phyloP scores from a whole-genome alignment of 2,797 vertebrate genomes.

The Acrossocheilus fasciatus region DNA sequence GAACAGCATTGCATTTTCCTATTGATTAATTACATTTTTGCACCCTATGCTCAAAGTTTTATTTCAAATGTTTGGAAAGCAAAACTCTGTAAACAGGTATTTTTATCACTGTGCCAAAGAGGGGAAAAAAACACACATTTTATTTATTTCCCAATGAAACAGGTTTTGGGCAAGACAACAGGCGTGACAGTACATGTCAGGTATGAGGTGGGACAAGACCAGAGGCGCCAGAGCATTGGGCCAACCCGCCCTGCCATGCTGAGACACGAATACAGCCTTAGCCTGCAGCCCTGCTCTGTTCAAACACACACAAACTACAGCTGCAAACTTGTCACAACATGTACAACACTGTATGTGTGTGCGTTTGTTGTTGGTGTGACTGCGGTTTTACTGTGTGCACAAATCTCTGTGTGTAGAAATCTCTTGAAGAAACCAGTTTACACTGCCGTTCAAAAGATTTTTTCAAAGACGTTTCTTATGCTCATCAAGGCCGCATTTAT shows the following conservation, averaged over 20 bases:
- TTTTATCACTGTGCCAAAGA: not conserved
- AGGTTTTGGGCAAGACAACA: conserved; percentile 79
- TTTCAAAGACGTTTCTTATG: not conserved
- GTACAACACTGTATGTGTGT: conserved; percentile 70
- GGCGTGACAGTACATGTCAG: conserved; percentile 96
- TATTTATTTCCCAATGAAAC: conserved; percentile 83
- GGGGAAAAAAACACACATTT: conserved; percentile 61
- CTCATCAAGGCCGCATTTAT: not conserved
- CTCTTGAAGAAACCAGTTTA: not conserved
- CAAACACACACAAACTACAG: conserved; percentile 79
- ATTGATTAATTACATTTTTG: not conserved
- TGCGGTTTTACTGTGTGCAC: conserved; percentile 29
- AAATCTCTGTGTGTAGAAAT: conserved; percentile 8
- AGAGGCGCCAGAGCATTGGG: conserved; percentile 94
- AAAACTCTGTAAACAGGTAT: not conserved
- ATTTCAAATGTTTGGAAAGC: not conserved
- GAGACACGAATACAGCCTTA: conserved; percentile 88
- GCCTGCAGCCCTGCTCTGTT: conserved; percentile 73
- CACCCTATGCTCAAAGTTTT: not conserved
- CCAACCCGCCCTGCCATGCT: conserved; percentile 89
- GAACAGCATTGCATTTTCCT: not conserved
- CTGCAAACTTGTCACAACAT: conserved; percentile 89
- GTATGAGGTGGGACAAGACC: conserved; percentile 98
- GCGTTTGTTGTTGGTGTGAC: conserved; percentile 50
- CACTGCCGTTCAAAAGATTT: not conserved